These are phyloP conservation scores for Bothrops jararaca DNA, from an alignment of 2,113 vertebrate genomes.

Conservation along the genomic window DNA sequence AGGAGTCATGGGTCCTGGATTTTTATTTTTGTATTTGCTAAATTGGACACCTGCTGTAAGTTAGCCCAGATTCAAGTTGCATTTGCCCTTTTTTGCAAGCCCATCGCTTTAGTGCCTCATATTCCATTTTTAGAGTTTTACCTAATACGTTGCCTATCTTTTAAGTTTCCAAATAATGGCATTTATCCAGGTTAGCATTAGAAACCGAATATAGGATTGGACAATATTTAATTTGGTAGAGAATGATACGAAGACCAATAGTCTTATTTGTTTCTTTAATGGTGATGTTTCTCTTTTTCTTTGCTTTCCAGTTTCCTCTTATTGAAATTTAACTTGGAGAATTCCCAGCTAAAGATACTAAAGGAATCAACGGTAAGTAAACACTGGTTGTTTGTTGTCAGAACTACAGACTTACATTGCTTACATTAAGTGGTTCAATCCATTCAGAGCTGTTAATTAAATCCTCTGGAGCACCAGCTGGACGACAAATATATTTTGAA, in stretches of 20 bases:
- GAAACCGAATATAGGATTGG: background rate
- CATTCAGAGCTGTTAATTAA: background rate
- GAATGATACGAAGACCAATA: background rate
- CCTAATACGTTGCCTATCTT: background rate
- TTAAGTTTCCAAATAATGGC: background rate
- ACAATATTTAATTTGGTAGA: background rate
- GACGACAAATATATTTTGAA: background rate
- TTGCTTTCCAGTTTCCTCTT: slow-evolving; percentile 39
- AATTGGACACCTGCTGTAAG: too few species aligned
- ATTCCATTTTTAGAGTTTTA: too few species aligned
- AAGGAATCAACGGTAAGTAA: background rate
- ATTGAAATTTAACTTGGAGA: background rate
- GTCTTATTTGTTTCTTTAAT: background rate
- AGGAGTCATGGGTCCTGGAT: too few species aligned
- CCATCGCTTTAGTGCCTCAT: too few species aligned
- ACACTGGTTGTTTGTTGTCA: too few species aligned
- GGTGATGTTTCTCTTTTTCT: slow-evolving; percentile 49
- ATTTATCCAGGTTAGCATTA: background rate
- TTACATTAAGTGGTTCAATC: background rate
- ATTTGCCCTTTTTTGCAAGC: too few species aligned
- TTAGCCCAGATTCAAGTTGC: too few species aligned
- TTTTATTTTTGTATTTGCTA: too few species aligned
- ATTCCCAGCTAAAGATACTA: slow-evolving; percentile 49
- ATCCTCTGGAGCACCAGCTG: background rate
- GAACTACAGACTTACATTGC: background rate